Base-by-base conservation (phyloP, 2,797 vertebrate genomes). In the Falco biarmicus region DNA sequence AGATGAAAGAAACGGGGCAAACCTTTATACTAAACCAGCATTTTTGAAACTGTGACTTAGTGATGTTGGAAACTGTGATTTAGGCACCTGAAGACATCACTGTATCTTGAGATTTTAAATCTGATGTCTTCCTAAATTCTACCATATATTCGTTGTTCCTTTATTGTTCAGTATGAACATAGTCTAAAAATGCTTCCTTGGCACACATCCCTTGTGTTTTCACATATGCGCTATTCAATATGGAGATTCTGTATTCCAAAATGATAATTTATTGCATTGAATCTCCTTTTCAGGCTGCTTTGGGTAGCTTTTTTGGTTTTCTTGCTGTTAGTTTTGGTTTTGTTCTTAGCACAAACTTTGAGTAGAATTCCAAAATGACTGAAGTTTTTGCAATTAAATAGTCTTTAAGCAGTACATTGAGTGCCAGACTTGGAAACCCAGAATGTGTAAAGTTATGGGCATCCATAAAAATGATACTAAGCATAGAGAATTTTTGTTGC, bases 1-100 rank as follows among this genome's bases (percentile, higher is more conserved):
- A 64, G 63, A 43, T 68, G 64, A 93, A 89, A 78, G 83, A 60
- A 89, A 64, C 86, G 47, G 93, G 89, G 68, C 90, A 91, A 88
- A 56, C 41, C 37, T 85, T 68, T 71, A 29, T 85, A 89, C 18
- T 78, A 51, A 87, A 68, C 37, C 87, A 71, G 21, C 37, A 15
- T 90, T 91, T 95, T 84, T 60, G 41, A 77, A 84, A 61, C n/a
- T 75, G 13, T 89, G 63, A 50, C 34, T 74, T 57, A 31, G 3
- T 71, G 22, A 53, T 34, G 20, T 64, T 87, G 66, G 19, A 39
- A 66, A 43, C 13, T 89, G 14, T 74, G 41, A 89, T 68, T 80
- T 80, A 83, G 43, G 29, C 31, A 29, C 5, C 4, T 43, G 18
- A 74, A 65, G n/a, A 37, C 5, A 15, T 54, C 15, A 45, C 2